Percentiles rank a stretch among this genome's conserved stretches.
These are phyloP conservation scores for Ploceus nigricollis DNA, from an alignment of 2,113 vertebrate genomes.

Conservation along the genomic window DNA sequence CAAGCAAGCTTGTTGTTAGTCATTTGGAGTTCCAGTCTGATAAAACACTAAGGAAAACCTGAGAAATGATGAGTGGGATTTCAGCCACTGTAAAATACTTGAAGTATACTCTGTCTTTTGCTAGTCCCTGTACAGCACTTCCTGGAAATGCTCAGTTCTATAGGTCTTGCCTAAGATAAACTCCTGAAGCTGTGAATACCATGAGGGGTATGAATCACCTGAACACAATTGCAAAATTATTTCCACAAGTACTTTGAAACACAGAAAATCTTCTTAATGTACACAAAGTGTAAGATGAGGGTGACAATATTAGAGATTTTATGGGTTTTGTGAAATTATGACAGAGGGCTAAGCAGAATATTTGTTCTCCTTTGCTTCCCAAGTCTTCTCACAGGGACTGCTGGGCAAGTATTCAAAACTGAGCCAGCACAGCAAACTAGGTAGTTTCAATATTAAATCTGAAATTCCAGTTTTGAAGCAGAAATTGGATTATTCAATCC, in stretches of 20 bases:
- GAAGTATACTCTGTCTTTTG: background rate
- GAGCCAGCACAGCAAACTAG: background rate
- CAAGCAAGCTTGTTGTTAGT: background rate
- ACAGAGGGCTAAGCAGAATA: background rate
- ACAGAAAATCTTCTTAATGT: background rate
- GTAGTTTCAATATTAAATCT: background rate
- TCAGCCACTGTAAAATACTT: background rate
- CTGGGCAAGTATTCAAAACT: background rate
- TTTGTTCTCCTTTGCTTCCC: background rate
- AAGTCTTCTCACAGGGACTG: background rate
- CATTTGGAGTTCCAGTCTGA: background rate
- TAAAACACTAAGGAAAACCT: background rate
- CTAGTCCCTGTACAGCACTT: background rate
- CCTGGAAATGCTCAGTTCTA: background rate
- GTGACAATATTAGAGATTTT: background rate
- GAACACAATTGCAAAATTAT: background rate
- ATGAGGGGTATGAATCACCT: background rate
- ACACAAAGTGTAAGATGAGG: background rate
- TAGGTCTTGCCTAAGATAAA: background rate
- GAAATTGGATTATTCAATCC: background rate
- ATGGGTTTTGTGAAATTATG: background rate
- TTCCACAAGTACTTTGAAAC: background rate
- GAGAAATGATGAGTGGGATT: background rate
- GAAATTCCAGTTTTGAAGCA: background rate
- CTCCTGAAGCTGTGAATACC: background rate